Percentiles rank a stretch among this genome's conserved stretches.
Evolutionary conservation across 2,888 invertebrate species (phyloP).

Genomic region (Euplexia lucipara): DNA sequence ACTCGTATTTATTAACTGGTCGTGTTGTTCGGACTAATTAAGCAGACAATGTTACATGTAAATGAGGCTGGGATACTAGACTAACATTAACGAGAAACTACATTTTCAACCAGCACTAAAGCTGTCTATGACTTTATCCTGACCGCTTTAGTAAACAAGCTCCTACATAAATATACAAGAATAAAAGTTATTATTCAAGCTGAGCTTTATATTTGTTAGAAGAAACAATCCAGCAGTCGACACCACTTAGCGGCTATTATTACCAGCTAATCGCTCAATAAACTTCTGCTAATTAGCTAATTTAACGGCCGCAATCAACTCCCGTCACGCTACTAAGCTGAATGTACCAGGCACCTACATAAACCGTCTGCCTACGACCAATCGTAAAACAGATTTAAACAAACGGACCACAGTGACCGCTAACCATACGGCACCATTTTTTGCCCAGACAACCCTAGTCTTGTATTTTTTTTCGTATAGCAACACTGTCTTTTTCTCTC

Average conservation of each 20-base stretch:
- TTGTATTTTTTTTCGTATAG: conserved; percentile 71
- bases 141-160: conserved; percentile 8
- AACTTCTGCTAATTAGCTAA: conserved; percentile 64
- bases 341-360: conserved; percentile 58
- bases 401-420: conserved; percentile 75
- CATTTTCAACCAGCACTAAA: conserved; percentile 13
- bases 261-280: conserved; percentile 62
- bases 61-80: conserved; percentile 14
- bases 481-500: conserved; percentile 77
- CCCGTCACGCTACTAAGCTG: conserved; percentile 58
- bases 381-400: conserved; percentile 76
- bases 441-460: conserved; percentile 74
- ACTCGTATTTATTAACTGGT: conserved; percentile 36
- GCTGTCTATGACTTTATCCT: conserved; percentile 9
- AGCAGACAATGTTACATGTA: conserved; percentile 40
- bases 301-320: conserved; percentile 59
- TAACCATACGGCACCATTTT: conserved; percentile 79
- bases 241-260: conserved; percentile 56
- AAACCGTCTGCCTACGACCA: conserved; percentile 57
- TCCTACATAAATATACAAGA: conserved; percentile 19
- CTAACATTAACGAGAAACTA: conserved; percentile 23
- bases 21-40: conserved; percentile 47
- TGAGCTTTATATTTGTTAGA: conserved; percentile 19
- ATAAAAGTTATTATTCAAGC: conserved; percentile 28
- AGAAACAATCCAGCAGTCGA: conserved; percentile 36